A percentile compares a stretch with the other conserved stretches of the same genome.
These are phyloP conservation scores for Lathronympha strigana DNA, from an alignment of 2,888 invertebrate genomes.

Conservation along the genomic window DNA sequence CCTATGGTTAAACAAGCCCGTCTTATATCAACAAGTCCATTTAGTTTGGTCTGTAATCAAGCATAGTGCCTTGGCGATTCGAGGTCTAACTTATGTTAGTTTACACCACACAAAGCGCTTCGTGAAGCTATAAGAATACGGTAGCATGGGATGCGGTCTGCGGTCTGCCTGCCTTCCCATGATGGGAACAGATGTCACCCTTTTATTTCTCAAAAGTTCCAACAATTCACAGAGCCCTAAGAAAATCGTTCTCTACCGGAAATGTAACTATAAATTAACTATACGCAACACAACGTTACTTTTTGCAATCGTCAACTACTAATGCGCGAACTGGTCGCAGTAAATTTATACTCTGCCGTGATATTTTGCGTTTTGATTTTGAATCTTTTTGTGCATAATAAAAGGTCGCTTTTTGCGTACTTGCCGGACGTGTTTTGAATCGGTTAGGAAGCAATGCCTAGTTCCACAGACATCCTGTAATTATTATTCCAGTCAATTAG, in stretches of 20 bases:
- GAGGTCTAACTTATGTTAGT: neutral
- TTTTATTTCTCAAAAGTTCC: constrained; percentile 29
- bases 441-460: constrained; percentile 6
- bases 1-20: neutral
- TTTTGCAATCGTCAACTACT: constrained; percentile 14
- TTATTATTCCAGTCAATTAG: constrained; percentile 26
- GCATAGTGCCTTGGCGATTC: neutral
- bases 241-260: constrained; percentile 10
- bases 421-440: constrained; percentile 1
- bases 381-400: neutral
- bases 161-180: constrained; percentile 45
- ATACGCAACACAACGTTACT: constrained; percentile 5
- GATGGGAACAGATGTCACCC: constrained; percentile 27
- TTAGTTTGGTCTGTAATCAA: neutral
- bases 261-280: constrained; percentile 23
- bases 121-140: neutral
- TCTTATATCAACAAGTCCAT: neutral
- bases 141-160: constrained; percentile 54
- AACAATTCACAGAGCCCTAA: neutral
- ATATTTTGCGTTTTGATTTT: neutral
- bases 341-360: neutral
- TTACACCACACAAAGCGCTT: neutral
- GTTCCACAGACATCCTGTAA: constrained; percentile 32
- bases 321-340: neutral
- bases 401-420: neutral